A percentile compares a stretch with the other conserved stretches of the same genome.
Evolutionary conservation across 2,113 vertebrate genomes (phyloP).

Genomic region (Climacteris rufus): DNA sequence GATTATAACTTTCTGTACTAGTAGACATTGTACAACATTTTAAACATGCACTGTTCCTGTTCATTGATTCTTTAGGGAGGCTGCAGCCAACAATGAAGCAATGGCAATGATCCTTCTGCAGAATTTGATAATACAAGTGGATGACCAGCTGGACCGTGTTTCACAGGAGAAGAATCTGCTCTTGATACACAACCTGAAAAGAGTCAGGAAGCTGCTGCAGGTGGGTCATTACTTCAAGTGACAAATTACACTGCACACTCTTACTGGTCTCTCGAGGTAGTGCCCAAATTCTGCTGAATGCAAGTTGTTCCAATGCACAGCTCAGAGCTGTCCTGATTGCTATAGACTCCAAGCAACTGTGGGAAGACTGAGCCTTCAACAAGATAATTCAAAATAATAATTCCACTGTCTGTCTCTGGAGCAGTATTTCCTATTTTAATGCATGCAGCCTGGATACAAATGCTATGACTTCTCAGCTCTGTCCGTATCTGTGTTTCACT

Average conservation of each 20-base stretch:
- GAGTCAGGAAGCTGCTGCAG: slow-evolving; percentile 92
- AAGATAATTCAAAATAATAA: neutral
- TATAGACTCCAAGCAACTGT: neutral
- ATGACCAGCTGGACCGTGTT: slow-evolving; percentile 81
- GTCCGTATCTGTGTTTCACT: neutral
- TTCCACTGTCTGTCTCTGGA: neutral
- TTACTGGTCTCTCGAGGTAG: neutral
- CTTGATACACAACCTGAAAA: slow-evolving; percentile 93
- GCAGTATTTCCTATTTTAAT: neutral
- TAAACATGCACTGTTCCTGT: neutral
- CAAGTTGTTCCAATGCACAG: neutral
- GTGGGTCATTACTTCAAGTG: slow-evolving; percentile 56
- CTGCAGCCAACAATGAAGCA: slow-evolving; percentile 85
- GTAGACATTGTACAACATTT: neutral
- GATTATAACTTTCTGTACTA: neutral
- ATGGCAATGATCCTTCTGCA: slow-evolving; percentile 87
- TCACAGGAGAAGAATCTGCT: slow-evolving; percentile 91
- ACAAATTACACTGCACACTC: neutral
- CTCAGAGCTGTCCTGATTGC: neutral
- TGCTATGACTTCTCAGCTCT: neutral
- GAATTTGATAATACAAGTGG: slow-evolving; percentile 88
- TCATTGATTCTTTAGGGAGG: slow-evolving; percentile 70
- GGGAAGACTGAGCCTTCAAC: neutral
- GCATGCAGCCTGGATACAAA: neutral
- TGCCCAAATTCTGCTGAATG: neutral